These are phyloP conservation scores for Zele albiditarsus DNA, from an alignment of 2,888 invertebrate genomes.

Conservation along the genomic window DNA sequence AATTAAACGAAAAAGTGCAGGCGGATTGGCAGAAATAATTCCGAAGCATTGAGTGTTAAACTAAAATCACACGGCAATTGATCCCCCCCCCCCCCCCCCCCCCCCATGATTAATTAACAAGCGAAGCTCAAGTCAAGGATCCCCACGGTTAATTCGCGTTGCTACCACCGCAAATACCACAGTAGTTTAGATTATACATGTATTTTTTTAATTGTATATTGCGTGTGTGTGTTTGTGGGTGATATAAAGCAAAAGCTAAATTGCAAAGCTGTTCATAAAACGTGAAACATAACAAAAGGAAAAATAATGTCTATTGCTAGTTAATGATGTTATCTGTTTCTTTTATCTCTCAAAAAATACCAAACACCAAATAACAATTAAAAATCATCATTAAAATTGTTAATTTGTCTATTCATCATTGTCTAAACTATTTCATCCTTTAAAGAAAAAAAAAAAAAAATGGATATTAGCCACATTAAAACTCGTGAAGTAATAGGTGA, in stretches of 20 bases:
- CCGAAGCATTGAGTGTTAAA: background rate
- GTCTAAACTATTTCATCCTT: background rate
- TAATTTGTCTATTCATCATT: too few relatives aligned
- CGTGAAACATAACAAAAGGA: background rate
- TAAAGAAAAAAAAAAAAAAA: background rate
- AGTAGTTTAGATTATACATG: background rate
- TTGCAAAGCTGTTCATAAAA: slow-evolving; percentile 9
- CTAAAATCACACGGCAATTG: background rate
- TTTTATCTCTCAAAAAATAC: background rate
- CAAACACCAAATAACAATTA: too few relatives aligned
- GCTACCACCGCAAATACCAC: background rate
- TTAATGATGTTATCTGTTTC: background rate
- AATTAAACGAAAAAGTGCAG: background rate
- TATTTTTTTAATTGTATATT: background rate
- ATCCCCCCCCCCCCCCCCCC: background rate
- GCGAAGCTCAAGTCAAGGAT: slow-evolving; percentile 21
- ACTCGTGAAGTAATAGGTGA: background rate
- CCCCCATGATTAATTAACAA: slow-evolving; percentile 17
- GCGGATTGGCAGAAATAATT: background rate
- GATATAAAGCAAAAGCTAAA: slow-evolving; percentile 12
- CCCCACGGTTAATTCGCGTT: background rate
- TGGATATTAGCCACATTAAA: too few relatives aligned
- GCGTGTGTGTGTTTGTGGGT: background rate
- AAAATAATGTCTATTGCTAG: background rate
- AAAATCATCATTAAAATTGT: too few relatives aligned